phyloP scores from a whole-genome alignment of 2,113 vertebrate species.

The Typhlomys cinereus region DNA sequence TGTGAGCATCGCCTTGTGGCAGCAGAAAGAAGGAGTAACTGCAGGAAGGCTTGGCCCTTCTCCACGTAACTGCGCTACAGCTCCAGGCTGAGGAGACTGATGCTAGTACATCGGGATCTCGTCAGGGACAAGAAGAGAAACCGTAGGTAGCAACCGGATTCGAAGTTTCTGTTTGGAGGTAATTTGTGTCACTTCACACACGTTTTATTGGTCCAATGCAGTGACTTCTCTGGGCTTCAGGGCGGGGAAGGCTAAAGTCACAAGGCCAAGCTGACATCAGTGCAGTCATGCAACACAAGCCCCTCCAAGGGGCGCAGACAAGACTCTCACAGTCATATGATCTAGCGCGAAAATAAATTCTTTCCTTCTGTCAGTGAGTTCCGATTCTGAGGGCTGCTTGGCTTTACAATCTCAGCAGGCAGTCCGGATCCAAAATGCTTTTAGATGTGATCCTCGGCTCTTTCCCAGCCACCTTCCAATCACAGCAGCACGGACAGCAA shows the following conservation, averaged over 20 bases:
- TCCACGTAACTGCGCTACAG: not conserved
- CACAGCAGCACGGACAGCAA: not conserved
- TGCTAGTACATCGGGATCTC: not conserved
- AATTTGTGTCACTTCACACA: slow-evolving; percentile 2
- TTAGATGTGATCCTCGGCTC: not conserved
- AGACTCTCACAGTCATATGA: not conserved
- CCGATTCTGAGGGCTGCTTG: not conserved
- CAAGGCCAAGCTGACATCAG: not conserved
- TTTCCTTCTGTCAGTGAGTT: not conserved
- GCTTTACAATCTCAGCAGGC: not conserved
- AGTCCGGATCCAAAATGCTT: not conserved
- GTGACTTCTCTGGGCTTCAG: not conserved
- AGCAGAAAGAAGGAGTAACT: not conserved
- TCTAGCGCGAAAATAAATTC: not conserved
- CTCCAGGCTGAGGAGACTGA: not conserved
- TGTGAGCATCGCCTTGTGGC: no score
- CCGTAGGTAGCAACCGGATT: not conserved
- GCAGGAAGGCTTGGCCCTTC: not conserved
- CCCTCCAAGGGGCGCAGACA: not conserved
- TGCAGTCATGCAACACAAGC: not conserved
- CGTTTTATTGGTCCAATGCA: not conserved
- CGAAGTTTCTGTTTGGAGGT: not conserved
- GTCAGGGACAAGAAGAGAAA: not conserved
- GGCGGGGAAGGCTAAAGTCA: not conserved
- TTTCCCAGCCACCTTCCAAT: not conserved